These are phyloP conservation scores for Phymorhynchus buccinoides DNA, from an alignment of 1,140 invertebrate species.

Conservation along the genomic window DNA sequence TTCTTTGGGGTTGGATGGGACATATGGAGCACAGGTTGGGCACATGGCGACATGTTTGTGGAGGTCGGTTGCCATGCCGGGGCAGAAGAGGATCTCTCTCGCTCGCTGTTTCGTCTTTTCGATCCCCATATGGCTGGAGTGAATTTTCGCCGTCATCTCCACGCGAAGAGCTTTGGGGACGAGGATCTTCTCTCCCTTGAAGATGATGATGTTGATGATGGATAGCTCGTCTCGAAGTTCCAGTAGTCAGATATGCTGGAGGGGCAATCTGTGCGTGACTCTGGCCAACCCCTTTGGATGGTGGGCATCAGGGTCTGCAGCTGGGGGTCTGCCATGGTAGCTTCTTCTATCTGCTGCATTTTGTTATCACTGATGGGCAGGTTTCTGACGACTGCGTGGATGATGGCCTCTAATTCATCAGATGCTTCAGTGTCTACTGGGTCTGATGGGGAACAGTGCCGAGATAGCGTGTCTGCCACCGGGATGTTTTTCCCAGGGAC, in stretches of 20 bases:
- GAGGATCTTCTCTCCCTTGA: slow-evolving; percentile 21
- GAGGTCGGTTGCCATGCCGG: slow-evolving; percentile 6
- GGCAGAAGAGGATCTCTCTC: slow-evolving; percentile 24
- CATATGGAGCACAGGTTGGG: neutral
- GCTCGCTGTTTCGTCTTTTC: slow-evolving; percentile 3
- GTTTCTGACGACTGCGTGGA: slow-evolving; percentile 2
- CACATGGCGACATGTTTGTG: neutral
- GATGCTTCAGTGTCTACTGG: neutral
- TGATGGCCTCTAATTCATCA: neutral
- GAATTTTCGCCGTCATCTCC: neutral
- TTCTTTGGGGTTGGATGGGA: neutral
- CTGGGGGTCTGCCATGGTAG: slow-evolving; percentile 3
- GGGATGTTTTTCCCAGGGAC: slow-evolving; percentile 47
- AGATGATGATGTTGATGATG: slow-evolving; percentile 19
- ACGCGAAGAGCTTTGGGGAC: neutral
- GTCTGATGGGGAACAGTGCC: slow-evolving; percentile 4
- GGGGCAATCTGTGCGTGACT: neutral
- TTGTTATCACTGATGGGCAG: slow-evolving; percentile 21
- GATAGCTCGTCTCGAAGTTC: slow-evolving; percentile 21
- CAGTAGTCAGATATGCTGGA: neutral
- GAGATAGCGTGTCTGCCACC: slow-evolving; percentile 52
- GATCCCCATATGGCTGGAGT: slow-evolving; percentile 3
- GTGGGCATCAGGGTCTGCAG: neutral
- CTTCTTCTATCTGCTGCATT: slow-evolving; percentile 21
- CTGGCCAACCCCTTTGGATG: slow-evolving; percentile 32